A percentile compares a stretch with the other conserved stretches of the same genome.
Evolutionary conservation across 37 sponge, comb jelly and placozoan genomes (phyloP).

Genomic region (Cladorhizidae sp.): DNA sequence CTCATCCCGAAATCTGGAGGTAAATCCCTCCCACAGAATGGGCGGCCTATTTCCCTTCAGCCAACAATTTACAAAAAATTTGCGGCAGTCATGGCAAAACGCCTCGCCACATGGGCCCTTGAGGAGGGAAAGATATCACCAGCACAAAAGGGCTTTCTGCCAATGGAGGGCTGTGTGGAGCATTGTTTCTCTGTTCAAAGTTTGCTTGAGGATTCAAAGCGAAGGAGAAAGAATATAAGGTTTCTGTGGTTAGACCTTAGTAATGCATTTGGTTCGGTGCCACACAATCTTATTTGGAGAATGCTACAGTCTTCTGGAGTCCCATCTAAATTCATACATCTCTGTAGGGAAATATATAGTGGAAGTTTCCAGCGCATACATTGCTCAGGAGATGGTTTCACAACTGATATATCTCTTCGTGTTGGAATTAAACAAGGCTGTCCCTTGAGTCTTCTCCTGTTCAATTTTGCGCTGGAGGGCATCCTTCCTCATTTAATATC

Average conservation of each 20-base stretch:
- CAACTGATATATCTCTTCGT: neutral
- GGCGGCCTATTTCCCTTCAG: conserved; percentile 57
- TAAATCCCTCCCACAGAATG: conserved; percentile 1
- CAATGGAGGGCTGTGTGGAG: conserved; percentile 36
- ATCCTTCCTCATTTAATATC: neutral
- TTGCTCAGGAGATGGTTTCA: neutral
- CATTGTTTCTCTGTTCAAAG: conserved; percentile 34
- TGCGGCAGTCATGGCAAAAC: conserved; percentile 36
- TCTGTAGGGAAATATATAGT: conserved; percentile 28
- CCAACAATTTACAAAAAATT: conserved; percentile 44
- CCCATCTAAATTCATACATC: neutral
- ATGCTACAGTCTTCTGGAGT: conserved; percentile 11
- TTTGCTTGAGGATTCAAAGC: conserved; percentile 16
- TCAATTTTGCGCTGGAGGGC: conserved; percentile 39
- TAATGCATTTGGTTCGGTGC: conserved; percentile 56
- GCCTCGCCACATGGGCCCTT: conserved; percentile 35
- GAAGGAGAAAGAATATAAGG: conserved; percentile 25
- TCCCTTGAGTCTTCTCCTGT: conserved; percentile 40
- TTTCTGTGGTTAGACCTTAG: conserved; percentile 49
- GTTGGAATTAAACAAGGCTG: conserved; percentile 55
- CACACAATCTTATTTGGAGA: conserved; percentile 5
- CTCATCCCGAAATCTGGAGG: conserved; percentile 35
- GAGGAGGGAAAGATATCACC: conserved; percentile 2
- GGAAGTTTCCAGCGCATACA: neutral
- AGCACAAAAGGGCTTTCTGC: conserved; percentile 49